These are phyloP conservation scores for Ctenicera cuprea DNA, from an alignment of 2,888 invertebrate species.

Conservation along the genomic window DNA sequence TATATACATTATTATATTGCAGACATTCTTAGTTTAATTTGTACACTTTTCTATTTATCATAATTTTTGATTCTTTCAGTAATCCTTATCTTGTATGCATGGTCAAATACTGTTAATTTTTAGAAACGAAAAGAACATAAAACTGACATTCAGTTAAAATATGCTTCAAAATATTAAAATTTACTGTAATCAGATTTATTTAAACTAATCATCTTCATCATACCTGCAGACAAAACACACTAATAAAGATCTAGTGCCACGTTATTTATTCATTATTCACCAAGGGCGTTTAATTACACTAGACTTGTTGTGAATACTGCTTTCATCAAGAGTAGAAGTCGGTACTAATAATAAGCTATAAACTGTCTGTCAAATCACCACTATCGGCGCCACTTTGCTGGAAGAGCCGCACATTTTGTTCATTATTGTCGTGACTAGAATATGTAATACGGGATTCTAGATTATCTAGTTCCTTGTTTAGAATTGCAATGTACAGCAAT, in stretches of 20 bases:
- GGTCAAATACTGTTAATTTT: no score
- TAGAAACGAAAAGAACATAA: no score
- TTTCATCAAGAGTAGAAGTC: slow-evolving; percentile 38
- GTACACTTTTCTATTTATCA: no score
- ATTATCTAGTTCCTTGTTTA: slow-evolving; percentile 29
- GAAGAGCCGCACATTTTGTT: slow-evolving; percentile 37
- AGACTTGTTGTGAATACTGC: slow-evolving; percentile 28
- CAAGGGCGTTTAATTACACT: slow-evolving; percentile 33
- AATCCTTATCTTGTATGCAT: no score
- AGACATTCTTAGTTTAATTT: no score
- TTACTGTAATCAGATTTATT: no score
- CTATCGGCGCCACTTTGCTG: slow-evolving; percentile 38
- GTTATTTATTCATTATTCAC: slow-evolving; percentile 29
- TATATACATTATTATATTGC: no score
- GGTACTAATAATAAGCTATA: slow-evolving; percentile 40
- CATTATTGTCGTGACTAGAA: slow-evolving; percentile 43
- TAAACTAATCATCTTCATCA: no score
- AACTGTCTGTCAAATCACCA: slow-evolving; percentile 38
- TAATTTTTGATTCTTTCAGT: no score
- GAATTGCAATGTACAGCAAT: background rate
- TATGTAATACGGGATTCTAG: slow-evolving; percentile 41
- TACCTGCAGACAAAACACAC: background rate
- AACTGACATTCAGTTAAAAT: no score
- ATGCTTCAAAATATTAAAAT: no score
- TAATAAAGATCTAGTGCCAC: background rate